Percentiles rank a stretch among this genome's conserved stretches.
Conservation (phyloP, 2,888 invertebrate species). For the Deilephila porcellus region DNA sequence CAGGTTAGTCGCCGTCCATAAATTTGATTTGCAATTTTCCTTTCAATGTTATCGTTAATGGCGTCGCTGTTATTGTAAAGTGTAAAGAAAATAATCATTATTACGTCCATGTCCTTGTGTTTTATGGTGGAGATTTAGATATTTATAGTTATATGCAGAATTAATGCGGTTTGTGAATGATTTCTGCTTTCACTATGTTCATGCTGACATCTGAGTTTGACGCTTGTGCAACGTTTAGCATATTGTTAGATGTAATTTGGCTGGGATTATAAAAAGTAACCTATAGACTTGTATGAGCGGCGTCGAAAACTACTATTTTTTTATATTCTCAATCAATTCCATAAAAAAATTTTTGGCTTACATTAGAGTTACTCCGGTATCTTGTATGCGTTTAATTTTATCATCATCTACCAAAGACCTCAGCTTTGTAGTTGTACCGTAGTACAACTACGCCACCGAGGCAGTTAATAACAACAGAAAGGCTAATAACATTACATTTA, state of each 20-base stretch:
- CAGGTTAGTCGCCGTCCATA: constrained; percentile 46
- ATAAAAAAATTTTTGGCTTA: too few relatives aligned
- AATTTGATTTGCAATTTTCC: constrained; percentile 52
- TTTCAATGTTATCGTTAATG: constrained; percentile 55
- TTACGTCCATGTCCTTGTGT: neutral
- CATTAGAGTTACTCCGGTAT: too few relatives aligned
- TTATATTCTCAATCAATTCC: too few relatives aligned
- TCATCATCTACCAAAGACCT: too few relatives aligned
- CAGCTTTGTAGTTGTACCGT: too few relatives aligned
- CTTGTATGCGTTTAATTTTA: too few relatives aligned
- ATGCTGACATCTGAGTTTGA: neutral
- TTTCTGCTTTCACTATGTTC: neutral
- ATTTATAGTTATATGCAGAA: constrained; percentile 2
- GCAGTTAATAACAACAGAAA: too few relatives aligned
- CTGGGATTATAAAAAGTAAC: neutral
- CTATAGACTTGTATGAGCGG: neutral
- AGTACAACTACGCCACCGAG: too few relatives aligned
- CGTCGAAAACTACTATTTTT: neutral
- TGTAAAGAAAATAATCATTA: constrained; percentile 23
- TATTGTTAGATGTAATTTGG: neutral
- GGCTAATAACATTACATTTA: too few relatives aligned
- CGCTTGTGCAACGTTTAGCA: neutral
- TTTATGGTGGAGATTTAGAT: constrained; percentile 15
- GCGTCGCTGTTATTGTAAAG: constrained; percentile 31
- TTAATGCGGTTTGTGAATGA: neutral